phyloP scores from a whole-genome alignment of 2,888 invertebrate species.

The Pterobdella sp. region DNA sequence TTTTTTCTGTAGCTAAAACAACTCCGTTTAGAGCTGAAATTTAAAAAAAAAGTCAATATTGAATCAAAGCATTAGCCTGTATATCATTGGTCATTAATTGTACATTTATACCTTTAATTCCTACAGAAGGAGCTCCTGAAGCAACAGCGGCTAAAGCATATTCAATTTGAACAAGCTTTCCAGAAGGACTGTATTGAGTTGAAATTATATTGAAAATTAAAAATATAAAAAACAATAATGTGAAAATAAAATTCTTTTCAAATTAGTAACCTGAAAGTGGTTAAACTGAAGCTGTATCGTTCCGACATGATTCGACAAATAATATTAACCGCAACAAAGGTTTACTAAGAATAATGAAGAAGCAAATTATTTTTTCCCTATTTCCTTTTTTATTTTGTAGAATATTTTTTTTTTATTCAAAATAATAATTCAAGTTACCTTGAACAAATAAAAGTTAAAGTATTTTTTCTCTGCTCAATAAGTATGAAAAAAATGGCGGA shows the following conservation, averaged over 20 bases:
- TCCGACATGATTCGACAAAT: conserved; percentile 58
- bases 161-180: conserved; percentile 97
- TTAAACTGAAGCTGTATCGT: conserved; percentile 91
- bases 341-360: not conserved
- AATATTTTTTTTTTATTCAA: not conserved
- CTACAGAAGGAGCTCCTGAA: conserved; percentile 95
- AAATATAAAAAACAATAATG: not conserved
- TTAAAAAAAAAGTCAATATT: not conserved
- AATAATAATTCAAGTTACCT: conserved; percentile 1
- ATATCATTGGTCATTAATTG: not conserved
- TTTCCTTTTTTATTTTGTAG: not conserved
- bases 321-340: not conserved
- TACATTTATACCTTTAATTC: conserved; percentile 74
- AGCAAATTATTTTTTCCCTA: not conserved
- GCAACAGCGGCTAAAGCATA: conserved; percentile 98
- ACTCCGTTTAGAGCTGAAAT: conserved; percentile 84
- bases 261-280: conserved; percentile 65
- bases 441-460: not conserved
- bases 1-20: conserved; percentile 96
- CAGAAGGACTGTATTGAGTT: conserved; percentile 83
- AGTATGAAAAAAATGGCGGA: conserved; percentile 9
- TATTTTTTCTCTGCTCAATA: not conserved
- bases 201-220: conserved; percentile 9
- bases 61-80: not conserved
- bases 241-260: not conserved